Conservation (phyloP, 2,888 invertebrate species). For the Leptopterna dolabrata region DNA sequence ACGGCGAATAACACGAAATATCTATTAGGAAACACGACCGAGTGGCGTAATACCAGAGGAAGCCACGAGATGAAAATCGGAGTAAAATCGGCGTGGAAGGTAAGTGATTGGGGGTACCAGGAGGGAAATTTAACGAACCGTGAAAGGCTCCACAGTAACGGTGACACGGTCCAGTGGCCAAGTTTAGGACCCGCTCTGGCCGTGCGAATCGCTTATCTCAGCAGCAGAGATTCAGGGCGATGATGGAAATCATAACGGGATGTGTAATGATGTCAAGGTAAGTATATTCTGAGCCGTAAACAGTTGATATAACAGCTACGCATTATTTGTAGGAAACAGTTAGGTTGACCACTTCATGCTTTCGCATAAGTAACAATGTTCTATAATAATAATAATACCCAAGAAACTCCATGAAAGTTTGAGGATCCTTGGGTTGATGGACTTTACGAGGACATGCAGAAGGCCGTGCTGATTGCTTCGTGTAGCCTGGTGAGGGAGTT, state of each 20-base stretch:
- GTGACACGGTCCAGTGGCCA: conserved; percentile 13
- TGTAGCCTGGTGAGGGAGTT: too few relatives aligned
- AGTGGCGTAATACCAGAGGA: not conserved
- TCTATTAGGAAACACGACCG: not conserved
- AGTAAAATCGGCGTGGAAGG: not conserved
- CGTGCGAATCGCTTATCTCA: not conserved
- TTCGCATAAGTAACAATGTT: too few relatives aligned
- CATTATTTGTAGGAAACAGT: too few relatives aligned
- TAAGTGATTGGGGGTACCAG: not conserved
- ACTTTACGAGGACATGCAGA: too few relatives aligned
- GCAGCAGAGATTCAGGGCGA: not conserved
- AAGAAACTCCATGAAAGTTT: too few relatives aligned
- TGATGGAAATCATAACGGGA: not conserved
- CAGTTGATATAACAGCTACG: not conserved
- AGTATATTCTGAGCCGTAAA: not conserved
- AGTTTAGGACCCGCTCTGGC: not conserved
- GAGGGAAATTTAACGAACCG: not conserved
- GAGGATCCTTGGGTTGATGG: too few relatives aligned
- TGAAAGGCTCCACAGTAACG: not conserved
- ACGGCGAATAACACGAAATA: not conserved
- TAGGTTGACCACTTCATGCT: too few relatives aligned
- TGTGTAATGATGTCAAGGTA: not conserved
- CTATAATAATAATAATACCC: too few relatives aligned
- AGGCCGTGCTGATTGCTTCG: too few relatives aligned
- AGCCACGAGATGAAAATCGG: not conserved